Conservation (phyloP, 2,113 vertebrate genomes). For the Apteryx owenii region DNA sequence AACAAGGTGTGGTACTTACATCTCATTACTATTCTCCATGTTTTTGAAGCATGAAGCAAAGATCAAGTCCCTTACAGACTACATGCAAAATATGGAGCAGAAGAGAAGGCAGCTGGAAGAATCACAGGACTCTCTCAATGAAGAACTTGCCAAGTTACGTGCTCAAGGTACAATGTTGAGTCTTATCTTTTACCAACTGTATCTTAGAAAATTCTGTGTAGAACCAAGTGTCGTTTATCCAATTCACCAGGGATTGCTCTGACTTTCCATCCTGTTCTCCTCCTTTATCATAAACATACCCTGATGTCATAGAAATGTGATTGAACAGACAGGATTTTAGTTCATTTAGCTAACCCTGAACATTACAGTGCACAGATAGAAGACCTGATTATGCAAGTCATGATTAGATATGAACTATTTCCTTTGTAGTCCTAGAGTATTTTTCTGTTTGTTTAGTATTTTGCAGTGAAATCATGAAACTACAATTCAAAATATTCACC, state of each 20-base stretch:
- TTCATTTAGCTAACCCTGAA: neutral
- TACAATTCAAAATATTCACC: neutral
- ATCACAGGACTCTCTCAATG: conserved; percentile 86
- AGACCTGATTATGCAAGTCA: neutral
- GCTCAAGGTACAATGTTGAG: conserved; percentile 79
- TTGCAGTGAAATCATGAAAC: neutral
- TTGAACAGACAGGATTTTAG: neutral
- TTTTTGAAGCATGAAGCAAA: conserved; percentile 89
- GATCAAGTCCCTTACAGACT: conserved; percentile 93
- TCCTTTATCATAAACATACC: neutral
- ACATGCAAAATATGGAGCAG: conserved; percentile 95
- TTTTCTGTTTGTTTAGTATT: neutral
- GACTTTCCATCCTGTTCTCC: neutral
- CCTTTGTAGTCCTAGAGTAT: too few relatives aligned
- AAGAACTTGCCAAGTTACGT: conserved; percentile 87
- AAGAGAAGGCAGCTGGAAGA: conserved; percentile 92
- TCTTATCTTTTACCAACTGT: neutral
- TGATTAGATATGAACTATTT: too few relatives aligned
- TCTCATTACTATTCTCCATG: neutral
- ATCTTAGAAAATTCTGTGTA: neutral
- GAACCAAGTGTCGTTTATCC: neutral
- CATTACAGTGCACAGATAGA: neutral
- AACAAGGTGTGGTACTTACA: neutral
- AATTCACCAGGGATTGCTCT: neutral
- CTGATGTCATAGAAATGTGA: too few relatives aligned